Percentiles rank a stretch among this genome's conserved stretches.
phyloP scores from a whole-genome alignment of 2,888 invertebrate genomes.

The Drosophila macrospina region DNA sequence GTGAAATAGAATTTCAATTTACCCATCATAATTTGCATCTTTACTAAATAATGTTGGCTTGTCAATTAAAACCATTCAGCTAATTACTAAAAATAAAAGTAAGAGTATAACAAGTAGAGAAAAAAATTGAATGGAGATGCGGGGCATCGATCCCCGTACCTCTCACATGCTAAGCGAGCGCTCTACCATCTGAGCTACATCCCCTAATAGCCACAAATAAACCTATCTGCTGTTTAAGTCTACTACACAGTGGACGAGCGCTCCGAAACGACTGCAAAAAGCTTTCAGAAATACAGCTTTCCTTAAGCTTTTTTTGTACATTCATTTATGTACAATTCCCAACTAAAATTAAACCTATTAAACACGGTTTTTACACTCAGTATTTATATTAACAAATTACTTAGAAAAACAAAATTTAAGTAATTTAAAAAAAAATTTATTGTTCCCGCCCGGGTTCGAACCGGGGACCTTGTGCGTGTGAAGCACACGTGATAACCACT shows the following conservation, averaged over 20 bases:
- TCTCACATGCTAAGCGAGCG: conserved; percentile 86
- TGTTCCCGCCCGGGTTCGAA: conserved; percentile 85
- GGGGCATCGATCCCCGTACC: conserved; percentile 86
- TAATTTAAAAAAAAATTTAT: not conserved
- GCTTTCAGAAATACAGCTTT: conserved; percentile 31
- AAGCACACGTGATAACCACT: conserved; percentile 85
- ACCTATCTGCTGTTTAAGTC: not conserved
- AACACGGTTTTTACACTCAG: no score
- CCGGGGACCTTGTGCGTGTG: conserved; percentile 85
- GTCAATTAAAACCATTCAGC: conserved; percentile 29
- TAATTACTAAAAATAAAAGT: not conserved
- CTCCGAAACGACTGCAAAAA: conserved; percentile 8
- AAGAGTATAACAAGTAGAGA: not conserved
- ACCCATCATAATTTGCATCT: conserved; percentile 46
- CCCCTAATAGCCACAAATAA: conserved; percentile 55
- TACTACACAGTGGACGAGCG: not conserved
- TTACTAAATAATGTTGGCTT: conserved; percentile 34
- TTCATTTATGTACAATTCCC: not conserved
- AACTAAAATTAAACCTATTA: no score
- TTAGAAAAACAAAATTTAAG: not conserved
- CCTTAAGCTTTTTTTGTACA: conserved; percentile 5
- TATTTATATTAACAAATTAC: not conserved
- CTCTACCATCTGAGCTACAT: conserved; percentile 86
- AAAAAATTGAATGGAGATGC: conserved; percentile 78
- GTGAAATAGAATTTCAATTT: conserved; percentile 30